These are phyloP conservation scores for Geococcyx californianus DNA, from an alignment of 2,113 vertebrate species.

Conservation along the genomic window DNA sequence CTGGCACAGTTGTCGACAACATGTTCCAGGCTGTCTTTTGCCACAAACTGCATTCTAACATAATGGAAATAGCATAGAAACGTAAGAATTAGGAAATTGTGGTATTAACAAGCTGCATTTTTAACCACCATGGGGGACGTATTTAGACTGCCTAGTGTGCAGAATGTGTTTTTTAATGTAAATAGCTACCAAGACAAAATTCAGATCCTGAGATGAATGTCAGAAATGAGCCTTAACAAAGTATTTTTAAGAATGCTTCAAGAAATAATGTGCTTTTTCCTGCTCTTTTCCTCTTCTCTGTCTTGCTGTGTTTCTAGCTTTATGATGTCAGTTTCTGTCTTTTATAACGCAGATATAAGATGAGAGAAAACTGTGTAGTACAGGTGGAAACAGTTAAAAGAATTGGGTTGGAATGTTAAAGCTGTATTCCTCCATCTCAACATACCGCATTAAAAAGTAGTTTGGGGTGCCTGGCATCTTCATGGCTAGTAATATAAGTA, in stretches of 20 bases:
- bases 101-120: constrained; percentile 48
- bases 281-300: constrained; percentile 9
- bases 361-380: constrained; percentile 5
- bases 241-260: background rate
- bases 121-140: constrained; percentile 22
- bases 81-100: constrained; percentile 74
- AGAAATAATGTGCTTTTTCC: background rate
- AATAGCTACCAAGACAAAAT: constrained; percentile 35
- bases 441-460: constrained; percentile 67
- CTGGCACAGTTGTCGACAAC: background rate
- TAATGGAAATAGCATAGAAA: constrained; percentile 74
- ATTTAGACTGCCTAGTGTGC: constrained; percentile 20
- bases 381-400: constrained; percentile 74
- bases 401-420: constrained; percentile 66
- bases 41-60: constrained; percentile 66
- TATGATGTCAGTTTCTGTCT: constrained; percentile 21
- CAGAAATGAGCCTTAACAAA: constrained; percentile 29
- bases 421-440: constrained; percentile 56
- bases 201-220: constrained; percentile 18
- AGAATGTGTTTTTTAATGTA: constrained; percentile 47
- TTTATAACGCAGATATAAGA: constrained; percentile 12
- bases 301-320: background rate
- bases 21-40: constrained; percentile 30
- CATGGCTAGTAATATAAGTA: constrained; percentile 54
- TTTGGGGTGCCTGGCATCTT: constrained; percentile 58